These are phyloP conservation scores for Leptopilina syphax DNA, from an alignment of 2,888 invertebrate genomes.

Conservation along the genomic window DNA sequence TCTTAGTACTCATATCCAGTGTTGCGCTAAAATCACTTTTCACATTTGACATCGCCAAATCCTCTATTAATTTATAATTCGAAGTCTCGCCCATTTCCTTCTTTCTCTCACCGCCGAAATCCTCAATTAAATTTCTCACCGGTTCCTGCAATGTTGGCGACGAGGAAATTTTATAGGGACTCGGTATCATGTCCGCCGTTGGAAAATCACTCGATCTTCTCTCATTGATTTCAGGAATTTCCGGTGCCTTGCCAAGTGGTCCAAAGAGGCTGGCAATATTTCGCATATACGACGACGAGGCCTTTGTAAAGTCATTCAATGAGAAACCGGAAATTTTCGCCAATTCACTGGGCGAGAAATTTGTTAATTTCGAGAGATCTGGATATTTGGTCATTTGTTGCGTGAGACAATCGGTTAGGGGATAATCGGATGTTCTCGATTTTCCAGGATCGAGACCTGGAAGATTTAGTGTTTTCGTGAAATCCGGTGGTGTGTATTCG, in stretches of 20 bases:
- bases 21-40: constrained; percentile 67
- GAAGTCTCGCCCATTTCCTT: constrained; percentile 62
- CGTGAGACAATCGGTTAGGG: constrained; percentile 69
- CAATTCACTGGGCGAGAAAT: constrained; percentile 71
- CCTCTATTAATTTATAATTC: constrained; percentile 66
- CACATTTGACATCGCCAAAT: constrained; percentile 66
- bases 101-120: constrained; percentile 63
- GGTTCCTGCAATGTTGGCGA: constrained; percentile 58
- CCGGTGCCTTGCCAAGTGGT: constrained; percentile 68
- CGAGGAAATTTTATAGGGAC: constrained; percentile 61
- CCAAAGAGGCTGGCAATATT: constrained; percentile 74
- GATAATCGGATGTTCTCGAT: constrained; percentile 67
- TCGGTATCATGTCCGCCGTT: constrained; percentile 60
- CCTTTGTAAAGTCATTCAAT: constrained; percentile 72
- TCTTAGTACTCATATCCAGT: constrained; percentile 71
- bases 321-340: constrained; percentile 73
- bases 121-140: constrained; percentile 59
- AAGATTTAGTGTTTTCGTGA: constrained; percentile 65
- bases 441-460: constrained; percentile 63
- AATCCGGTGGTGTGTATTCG: constrained; percentile 68
- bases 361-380: constrained; percentile 71
- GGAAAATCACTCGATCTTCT: constrained; percentile 64
- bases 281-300: constrained; percentile 70
- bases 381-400: constrained; percentile 72
- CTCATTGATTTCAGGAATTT: constrained; percentile 62